A percentile compares a stretch with the other conserved stretches of the same genome.
Evolutionary conservation across 2,797 vertebrate species (phyloP).

Genomic region (Sternarchorhynchus goeldii): DNA sequence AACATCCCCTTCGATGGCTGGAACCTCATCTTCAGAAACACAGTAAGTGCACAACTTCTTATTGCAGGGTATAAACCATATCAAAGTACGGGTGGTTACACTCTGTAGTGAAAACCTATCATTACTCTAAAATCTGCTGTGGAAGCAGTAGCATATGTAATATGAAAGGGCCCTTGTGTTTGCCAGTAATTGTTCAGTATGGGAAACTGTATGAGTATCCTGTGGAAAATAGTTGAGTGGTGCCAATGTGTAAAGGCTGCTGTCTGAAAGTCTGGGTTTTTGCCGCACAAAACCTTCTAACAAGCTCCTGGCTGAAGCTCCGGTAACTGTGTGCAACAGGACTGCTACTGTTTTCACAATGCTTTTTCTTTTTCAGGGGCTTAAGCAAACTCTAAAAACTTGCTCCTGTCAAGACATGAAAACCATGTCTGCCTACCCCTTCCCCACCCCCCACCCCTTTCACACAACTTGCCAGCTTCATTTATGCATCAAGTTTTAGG

Average conservation of each 20-base stretch:
- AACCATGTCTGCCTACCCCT: constrained; percentile 52
- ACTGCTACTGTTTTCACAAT: constrained; percentile 56
- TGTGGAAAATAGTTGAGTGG: constrained; percentile 61
- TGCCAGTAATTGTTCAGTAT: constrained; percentile 53
- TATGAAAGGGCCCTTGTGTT: constrained; percentile 42
- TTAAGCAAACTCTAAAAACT: constrained; percentile 58
- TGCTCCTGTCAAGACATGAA: constrained; percentile 57
- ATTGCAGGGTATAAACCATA: constrained; percentile 10
- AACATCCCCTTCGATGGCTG: constrained; percentile 92
- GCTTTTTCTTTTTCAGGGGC: constrained; percentile 58
- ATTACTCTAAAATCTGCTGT: constrained; percentile 55
- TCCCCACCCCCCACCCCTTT: constrained; percentile 40
- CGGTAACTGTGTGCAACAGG: constrained; percentile 52
- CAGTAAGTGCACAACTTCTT: constrained; percentile 74
- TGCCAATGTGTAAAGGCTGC: constrained; percentile 56
- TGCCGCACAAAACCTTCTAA: constrained; percentile 54
- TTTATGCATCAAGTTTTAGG: constrained; percentile 49
- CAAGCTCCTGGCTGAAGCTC: constrained; percentile 57
- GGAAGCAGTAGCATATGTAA: constrained; percentile 46
- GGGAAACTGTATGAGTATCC: constrained; percentile 43
- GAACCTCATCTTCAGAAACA: constrained; percentile 94
- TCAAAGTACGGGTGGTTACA: constrained; percentile 32
- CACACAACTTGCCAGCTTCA: constrained; percentile 59
- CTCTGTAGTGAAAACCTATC: constrained; percentile 33
- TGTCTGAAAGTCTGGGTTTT: constrained; percentile 57